Conservation (phyloP, 1,140 invertebrate genomes). For the Drosophila kohkoa region DNA sequence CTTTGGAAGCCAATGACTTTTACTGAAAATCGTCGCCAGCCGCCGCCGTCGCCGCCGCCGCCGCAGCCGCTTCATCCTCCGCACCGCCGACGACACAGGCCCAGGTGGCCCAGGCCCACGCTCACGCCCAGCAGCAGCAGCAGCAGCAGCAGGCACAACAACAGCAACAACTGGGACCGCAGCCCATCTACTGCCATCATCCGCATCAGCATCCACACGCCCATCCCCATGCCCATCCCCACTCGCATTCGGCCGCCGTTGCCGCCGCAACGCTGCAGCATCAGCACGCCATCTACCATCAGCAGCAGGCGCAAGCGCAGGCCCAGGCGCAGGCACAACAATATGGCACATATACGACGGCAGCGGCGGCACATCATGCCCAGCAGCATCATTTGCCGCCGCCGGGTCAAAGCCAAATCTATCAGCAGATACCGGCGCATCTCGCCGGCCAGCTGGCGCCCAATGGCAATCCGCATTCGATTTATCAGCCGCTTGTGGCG, state of each 20-base stretch:
- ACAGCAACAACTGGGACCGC: constrained; percentile 82
- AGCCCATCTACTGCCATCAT: constrained; percentile 84
- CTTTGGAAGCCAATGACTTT: constrained; percentile 95
- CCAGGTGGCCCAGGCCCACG: constrained; percentile 51
- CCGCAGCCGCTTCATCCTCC: constrained; percentile 58
- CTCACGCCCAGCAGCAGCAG: constrained; percentile 58
- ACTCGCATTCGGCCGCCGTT: constrained; percentile 80
- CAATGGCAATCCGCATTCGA: constrained; percentile 82
- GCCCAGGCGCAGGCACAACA: constrained; percentile 59
- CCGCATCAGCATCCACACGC: constrained; percentile 77
- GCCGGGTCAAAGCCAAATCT: constrained; percentile 77
- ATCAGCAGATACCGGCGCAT: constrained; percentile 82
- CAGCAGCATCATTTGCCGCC: constrained; percentile 77
- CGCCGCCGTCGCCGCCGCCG: constrained; percentile 71
- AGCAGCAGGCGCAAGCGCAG: constrained; percentile 64
- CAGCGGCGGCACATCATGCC: constrained; percentile 68
- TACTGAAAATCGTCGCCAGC: constrained; percentile 93
- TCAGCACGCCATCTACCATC: constrained; percentile 82
- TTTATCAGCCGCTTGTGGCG: constrained; percentile 81
- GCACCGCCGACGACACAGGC: constrained; percentile 70
- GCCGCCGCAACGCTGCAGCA: constrained; percentile 77
- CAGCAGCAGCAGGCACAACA: constrained; percentile 67
- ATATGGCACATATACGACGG: constrained; percentile 79
- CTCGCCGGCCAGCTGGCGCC: constrained; percentile 66
- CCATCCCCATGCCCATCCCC: constrained; percentile 82